A percentile compares a stretch with the other conserved stretches of the same genome.
phyloP scores from a whole-genome alignment of 1,140 invertebrate species.

The Aplysia californica region DNA sequence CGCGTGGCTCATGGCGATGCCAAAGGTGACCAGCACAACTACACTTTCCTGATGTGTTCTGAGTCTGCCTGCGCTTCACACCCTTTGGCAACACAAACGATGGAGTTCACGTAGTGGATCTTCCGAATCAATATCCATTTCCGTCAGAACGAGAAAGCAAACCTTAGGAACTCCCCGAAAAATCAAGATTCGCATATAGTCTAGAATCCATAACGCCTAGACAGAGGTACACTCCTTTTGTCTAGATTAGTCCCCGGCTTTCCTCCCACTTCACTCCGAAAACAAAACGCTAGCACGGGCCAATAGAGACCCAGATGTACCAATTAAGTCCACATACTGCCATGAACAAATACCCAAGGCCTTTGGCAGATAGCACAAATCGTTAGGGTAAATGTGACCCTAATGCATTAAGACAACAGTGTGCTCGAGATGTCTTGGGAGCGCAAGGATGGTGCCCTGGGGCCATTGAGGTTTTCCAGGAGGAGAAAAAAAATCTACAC shows the following conservation, averaged over 20 bases:
- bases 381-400: not conserved
- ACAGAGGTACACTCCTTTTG: not conserved
- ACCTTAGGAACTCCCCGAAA: not conserved
- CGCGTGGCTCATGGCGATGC: slow-evolving; percentile 19
- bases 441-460: too few species aligned
- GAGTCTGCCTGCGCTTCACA: not conserved
- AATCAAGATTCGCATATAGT: not conserved
- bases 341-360: not conserved
- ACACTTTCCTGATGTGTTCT: not conserved
- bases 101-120: not conserved
- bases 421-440: not conserved
- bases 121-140: not conserved
- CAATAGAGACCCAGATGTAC: not conserved
- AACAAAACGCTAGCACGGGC: not conserved
- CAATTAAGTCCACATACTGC: not conserved
- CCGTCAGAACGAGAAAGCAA: not conserved
- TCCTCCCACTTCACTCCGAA: not conserved
- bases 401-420: not conserved
- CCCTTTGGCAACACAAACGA: not conserved
- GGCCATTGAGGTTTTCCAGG: too few species aligned
- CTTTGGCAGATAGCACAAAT: not conserved
- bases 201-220: not conserved
- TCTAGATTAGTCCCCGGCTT: not conserved
- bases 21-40: not conserved
- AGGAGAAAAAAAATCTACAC: too few species aligned